These are phyloP conservation scores for Symphodus melops DNA, from an alignment of 2,113 vertebrate species.

Conservation along the genomic window DNA sequence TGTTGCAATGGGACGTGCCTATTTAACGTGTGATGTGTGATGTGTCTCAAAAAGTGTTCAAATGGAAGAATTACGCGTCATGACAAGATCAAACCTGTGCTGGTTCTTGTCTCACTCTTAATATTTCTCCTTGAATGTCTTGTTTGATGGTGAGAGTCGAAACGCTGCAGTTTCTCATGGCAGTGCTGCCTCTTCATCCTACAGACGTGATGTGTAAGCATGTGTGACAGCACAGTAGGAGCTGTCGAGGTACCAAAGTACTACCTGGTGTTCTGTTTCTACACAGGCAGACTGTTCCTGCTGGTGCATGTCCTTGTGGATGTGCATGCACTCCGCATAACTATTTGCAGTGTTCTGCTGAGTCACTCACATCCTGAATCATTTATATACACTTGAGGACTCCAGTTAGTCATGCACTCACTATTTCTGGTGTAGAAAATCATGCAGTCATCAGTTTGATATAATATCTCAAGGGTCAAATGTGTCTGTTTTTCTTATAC, in stretches of 20 bases:
- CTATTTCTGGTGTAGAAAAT: constrained; percentile 7
- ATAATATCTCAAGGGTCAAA: background rate
- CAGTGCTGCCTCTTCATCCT: background rate
- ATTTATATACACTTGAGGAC: constrained; percentile 34
- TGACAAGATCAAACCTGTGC: background rate
- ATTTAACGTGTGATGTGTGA: background rate
- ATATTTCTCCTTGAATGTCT: background rate
- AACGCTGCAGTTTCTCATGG: background rate
- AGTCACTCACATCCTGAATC: constrained; percentile 61
- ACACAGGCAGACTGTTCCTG: background rate
- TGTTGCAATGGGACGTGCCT: background rate
- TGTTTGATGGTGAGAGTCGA: background rate
- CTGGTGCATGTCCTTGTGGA: background rate
- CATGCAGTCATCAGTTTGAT: background rate
- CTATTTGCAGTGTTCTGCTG: constrained; percentile 50
- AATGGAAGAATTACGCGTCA: background rate
- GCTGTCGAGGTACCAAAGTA: constrained; percentile 18
- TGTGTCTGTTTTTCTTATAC: background rate
- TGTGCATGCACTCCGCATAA: background rate
- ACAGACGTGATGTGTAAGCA: constrained; percentile 29
- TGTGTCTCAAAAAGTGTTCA: background rate
- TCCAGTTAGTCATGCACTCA: background rate
- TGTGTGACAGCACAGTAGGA: constrained; percentile 16
- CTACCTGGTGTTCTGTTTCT: constrained; percentile 13
- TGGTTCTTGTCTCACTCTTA: background rate